Conservation (phyloP, 2,888 invertebrate genomes). For the Watsonalla cultraria region DNA sequence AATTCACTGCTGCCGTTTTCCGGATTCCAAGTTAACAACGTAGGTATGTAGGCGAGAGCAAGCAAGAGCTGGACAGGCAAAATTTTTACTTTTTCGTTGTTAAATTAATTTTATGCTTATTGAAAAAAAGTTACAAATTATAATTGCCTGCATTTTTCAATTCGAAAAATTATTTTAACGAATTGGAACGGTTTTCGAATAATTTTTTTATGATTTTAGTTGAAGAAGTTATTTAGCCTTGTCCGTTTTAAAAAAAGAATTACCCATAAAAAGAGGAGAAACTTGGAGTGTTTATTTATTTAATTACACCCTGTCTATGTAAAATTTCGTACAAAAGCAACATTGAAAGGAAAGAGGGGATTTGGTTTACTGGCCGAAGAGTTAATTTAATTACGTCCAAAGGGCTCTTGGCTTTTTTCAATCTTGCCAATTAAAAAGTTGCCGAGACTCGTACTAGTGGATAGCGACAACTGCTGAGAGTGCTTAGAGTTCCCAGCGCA, state of each 20-base stretch:
- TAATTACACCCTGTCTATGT: conserved; percentile 39
- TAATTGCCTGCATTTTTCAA: too few relatives aligned
- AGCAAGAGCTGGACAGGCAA: too few relatives aligned
- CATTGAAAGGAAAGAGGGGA: conserved; percentile 38
- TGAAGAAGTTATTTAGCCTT: not conserved
- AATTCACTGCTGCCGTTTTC: too few relatives aligned
- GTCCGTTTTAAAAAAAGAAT: not conserved
- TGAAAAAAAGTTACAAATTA: too few relatives aligned
- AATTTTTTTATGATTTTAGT: too few relatives aligned
- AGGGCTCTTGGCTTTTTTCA: conserved; percentile 62
- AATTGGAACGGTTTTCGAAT: too few relatives aligned
- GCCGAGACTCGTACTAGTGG: conserved; percentile 44
- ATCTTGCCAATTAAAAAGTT: conserved; percentile 73
- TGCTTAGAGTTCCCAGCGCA: conserved; percentile 44
- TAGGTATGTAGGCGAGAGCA: too few relatives aligned
- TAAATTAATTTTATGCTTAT: too few relatives aligned
- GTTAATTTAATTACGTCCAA: conserved; percentile 67
- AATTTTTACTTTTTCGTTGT: too few relatives aligned
- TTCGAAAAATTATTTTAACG: too few relatives aligned
- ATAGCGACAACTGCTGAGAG: conserved; percentile 55
- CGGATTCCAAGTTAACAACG: too few relatives aligned
- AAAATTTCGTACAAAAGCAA: conserved; percentile 36
- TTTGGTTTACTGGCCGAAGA: conserved; percentile 54
- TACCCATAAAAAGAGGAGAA: not conserved
- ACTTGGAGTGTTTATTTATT: not conserved